These are phyloP conservation scores for Philereme transversata DNA, from an alignment of 2,888 invertebrate genomes.

Conservation along the genomic window DNA sequence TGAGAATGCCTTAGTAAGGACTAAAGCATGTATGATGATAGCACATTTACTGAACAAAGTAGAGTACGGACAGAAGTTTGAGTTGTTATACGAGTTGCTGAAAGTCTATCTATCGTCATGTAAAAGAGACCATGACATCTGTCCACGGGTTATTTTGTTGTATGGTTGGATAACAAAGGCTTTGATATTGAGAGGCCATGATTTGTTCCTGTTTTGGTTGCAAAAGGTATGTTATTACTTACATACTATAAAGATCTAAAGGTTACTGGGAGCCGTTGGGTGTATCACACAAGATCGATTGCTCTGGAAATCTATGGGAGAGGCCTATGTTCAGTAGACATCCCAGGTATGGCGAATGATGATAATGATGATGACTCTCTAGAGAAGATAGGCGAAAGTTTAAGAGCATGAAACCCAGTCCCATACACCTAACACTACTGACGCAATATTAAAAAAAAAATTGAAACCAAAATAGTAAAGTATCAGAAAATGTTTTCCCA, in stretches of 20 bases:
- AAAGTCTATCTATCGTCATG: constrained; percentile 54
- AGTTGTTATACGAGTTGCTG: constrained; percentile 63
- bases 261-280: no score
- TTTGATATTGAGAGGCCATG: constrained; percentile 67
- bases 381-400: no score
- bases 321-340: no score
- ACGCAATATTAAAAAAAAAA: no score
- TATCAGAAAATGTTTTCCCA: no score
- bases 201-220: constrained; percentile 68
- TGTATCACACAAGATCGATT: no score
- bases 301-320: no score
- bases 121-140: constrained; percentile 48
- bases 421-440: no score
- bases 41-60: constrained; percentile 85
- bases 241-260: not conserved
- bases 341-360: no score
- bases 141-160: constrained; percentile 59
- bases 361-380: no score
- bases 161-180: constrained; percentile 75
- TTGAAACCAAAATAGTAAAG: no score
- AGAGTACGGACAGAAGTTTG: constrained; percentile 67
- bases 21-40: constrained; percentile 75
- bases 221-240: constrained; percentile 60
- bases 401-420: no score
- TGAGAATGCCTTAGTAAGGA: constrained; percentile 57